These are phyloP conservation scores for Pelodiscus sinensis DNA, from an alignment of 2,113 vertebrate species.

Conservation along the genomic window DNA sequence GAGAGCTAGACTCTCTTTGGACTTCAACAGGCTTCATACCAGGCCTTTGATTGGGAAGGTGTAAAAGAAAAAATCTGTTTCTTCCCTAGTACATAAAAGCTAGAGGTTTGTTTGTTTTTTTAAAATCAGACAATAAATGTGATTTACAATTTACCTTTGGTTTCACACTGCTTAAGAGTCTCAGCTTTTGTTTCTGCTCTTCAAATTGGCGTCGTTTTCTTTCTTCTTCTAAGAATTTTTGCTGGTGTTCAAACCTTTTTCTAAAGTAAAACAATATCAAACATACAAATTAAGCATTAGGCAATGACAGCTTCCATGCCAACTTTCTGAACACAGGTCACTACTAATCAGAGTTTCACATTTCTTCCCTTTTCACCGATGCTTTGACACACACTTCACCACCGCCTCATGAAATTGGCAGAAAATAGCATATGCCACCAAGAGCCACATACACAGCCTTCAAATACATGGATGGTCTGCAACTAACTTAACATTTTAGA, in stretches of 20 bases:
- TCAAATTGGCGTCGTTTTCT: slow-evolving; percentile 97
- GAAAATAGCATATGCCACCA: not conserved
- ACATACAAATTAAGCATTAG: not conserved
- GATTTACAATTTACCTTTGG: slow-evolving; percentile 85
- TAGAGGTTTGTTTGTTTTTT: not conserved
- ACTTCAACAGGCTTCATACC: not conserved
- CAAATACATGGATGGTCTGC: not conserved
- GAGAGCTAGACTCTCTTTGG: not conserved
- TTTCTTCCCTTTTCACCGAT: not conserved
- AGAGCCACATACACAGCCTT: not conserved
- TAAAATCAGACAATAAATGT: not conserved
- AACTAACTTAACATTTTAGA: not conserved
- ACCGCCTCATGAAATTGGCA: not conserved
- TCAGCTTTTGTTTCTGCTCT: slow-evolving; percentile 98
- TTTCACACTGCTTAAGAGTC: slow-evolving; percentile 96
- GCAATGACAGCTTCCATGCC: accelerated
- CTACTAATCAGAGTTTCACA: not conserved
- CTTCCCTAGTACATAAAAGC: not conserved
- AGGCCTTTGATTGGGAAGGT: not conserved
- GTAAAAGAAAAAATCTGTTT: not conserved
- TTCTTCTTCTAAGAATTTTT: slow-evolving; percentile 96
- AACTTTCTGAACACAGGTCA: not conserved
- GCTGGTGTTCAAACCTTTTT: slow-evolving; percentile 95
- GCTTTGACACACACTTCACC: not conserved
- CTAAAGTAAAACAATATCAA: slow-evolving; percentile 59